A percentile compares a stretch with the other conserved stretches of the same genome.
Conservation (phyloP, 2,797 vertebrate genomes). For the Pelochelys cantorii region DNA sequence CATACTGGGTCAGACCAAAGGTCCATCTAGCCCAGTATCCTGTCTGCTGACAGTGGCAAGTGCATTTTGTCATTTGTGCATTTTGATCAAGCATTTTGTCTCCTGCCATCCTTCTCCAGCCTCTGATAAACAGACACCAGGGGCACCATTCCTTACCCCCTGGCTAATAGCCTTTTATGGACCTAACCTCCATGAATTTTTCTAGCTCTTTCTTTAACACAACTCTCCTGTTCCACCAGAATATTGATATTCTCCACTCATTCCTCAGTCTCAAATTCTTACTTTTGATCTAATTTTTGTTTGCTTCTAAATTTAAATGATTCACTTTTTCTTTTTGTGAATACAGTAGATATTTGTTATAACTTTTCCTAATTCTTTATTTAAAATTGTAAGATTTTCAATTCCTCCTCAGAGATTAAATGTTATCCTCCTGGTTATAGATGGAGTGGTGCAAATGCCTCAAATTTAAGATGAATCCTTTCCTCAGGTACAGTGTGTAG, state of each 20-base stretch:
- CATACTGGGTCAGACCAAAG: no score
- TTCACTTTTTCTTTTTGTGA: slow-evolving; percentile 22
- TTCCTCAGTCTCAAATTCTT: slow-evolving; percentile 26
- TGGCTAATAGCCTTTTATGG: no score
- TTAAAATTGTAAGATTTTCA: slow-evolving; percentile 56
- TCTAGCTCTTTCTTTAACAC: no score
- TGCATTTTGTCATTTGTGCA: no score
- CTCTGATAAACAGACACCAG: no score
- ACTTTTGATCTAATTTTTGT: slow-evolving; percentile 44
- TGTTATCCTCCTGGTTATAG: slow-evolving; percentile 57
- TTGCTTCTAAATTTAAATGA: slow-evolving; percentile 1
- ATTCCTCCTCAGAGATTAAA: slow-evolving; percentile 53
- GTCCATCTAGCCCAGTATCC: no score
- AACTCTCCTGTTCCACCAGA: slow-evolving; percentile 1
- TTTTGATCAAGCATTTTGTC: no score
- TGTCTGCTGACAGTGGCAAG: no score
- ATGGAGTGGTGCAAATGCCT: slow-evolving; percentile 24
- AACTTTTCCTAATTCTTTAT: slow-evolving; percentile 61
- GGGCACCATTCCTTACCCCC: no score
- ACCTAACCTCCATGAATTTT: no score
- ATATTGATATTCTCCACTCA: slow-evolving; percentile 2
- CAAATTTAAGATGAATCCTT: slow-evolving; percentile 67
- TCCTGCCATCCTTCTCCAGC: no score
- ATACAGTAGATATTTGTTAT: slow-evolving; percentile 43
- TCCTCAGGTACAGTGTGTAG: slow-evolving; percentile 58